A percentile compares a stretch with the other conserved stretches of the same genome.
These are phyloP conservation scores for Hippocampus guttulatus DNA, from an alignment of 2,113 vertebrate species.

Conservation along the genomic window DNA sequence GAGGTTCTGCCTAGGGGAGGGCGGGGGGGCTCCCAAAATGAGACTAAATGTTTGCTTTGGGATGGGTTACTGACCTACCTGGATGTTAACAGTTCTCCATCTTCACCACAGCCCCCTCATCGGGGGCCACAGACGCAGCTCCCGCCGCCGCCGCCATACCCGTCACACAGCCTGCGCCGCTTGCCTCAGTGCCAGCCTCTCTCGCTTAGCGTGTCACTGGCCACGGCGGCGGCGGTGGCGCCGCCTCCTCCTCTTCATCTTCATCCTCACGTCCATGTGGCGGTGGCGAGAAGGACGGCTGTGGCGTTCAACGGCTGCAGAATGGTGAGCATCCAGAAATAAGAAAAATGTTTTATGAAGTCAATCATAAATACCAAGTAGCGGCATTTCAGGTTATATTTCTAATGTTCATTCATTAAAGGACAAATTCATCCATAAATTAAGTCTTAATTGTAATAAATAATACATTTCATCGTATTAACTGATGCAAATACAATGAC, in stretches of 20 bases:
- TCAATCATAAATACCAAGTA: neutral
- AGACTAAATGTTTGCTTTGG: neutral
- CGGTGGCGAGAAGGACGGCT: constrained; percentile 40
- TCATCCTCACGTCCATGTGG: constrained; percentile 45
- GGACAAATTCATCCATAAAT: neutral
- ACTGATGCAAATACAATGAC: too few relatives aligned
- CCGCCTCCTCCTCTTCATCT: constrained; percentile 43
- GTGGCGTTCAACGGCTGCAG: constrained; percentile 61
- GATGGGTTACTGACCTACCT: neutral
- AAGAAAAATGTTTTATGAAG: neutral
- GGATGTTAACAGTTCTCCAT: neutral
- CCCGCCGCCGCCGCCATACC: constrained; percentile 42
- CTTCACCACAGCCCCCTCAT: constrained; percentile 61
- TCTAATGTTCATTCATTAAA: neutral
- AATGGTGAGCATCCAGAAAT: constrained; percentile 40
- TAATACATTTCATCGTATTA: too few relatives aligned
- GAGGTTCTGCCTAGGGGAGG: neutral
- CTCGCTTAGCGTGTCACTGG: constrained; percentile 54
- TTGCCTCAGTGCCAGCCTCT: constrained; percentile 71
- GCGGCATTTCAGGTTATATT: neutral
- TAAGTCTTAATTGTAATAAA: neutral
- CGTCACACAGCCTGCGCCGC: constrained; percentile 58
- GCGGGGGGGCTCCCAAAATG: too few relatives aligned
- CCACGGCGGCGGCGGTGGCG: constrained; percentile 36
- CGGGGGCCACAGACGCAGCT: constrained; percentile 44